Evolutionary conservation across 2,797 vertebrate genomes (phyloP), one percentile per base, ranked within the genome.

Genomic region (Rachycentron canadum): DNA sequence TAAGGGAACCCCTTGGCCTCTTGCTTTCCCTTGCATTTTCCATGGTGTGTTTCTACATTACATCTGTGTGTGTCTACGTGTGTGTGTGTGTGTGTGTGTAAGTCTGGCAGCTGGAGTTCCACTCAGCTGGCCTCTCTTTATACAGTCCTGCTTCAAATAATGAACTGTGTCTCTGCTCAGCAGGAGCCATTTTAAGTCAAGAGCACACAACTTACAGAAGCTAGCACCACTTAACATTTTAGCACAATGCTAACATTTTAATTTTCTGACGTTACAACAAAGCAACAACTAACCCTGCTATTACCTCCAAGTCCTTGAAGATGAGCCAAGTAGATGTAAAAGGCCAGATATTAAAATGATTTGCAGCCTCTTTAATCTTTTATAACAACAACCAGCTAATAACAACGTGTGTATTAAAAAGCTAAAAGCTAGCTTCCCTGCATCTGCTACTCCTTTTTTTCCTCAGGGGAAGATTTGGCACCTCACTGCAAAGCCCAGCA

Each of bases 81-180:
- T 83, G 53, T 32, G 32, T 32, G 32, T 66, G 58, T 69, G 60
- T 76, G 40, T 38, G 79, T 76, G 83, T 45, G 55, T 74, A 14
- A 5, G 80, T 82, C 52, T 43, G 5, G 85, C 94, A 95, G 93
- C 94, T 95, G 94, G 91, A 91, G 86, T 94, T 95, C 87, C 84
- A 91, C 90, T 95, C 92, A 94, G 85, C 80, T 74, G 74, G 82
- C 73, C 73, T 82, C 85, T 89, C 92, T 94, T 94, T 89, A 94
- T 93, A 83, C 91, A 93, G 89, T 94, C 86, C 92, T 92, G 87
- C 83, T 87, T 87, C 80, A 91, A 88, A 93, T 93, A 94, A 95
- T 91, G 93, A 94, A 94, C 89, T 92, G 85, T 86, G 89, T 84
- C 83, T 90, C 87, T 88, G 89, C 92, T 91, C 89, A 94, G 91